These are phyloP conservation scores for Chlorospingus semifuscus DNA, from an alignment of 2,797 vertebrate genomes.

Conservation along the genomic window DNA sequence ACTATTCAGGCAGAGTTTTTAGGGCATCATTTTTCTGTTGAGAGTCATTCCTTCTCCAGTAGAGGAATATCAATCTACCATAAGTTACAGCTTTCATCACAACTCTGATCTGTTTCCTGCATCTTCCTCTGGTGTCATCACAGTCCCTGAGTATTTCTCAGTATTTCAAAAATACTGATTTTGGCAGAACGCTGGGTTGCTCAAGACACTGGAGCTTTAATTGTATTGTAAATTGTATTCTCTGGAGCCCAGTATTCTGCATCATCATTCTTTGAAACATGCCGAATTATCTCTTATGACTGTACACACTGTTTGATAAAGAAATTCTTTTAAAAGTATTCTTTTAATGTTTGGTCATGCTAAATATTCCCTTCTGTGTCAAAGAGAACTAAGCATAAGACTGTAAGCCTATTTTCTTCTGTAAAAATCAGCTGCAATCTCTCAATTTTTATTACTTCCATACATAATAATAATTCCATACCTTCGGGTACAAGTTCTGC, in stretches of 20 bases:
- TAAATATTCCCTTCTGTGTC: background rate
- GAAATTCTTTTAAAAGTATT: background rate
- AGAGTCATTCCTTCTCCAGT: slow-evolving; percentile 1
- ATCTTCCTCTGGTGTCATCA: slow-evolving; percentile 4
- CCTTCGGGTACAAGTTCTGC: background rate
- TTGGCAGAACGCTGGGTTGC: background rate
- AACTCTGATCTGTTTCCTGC: slow-evolving; percentile 12
- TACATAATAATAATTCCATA: background rate
- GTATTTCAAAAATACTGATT: slow-evolving; percentile 17
- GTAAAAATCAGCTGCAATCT: background rate
- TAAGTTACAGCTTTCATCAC: slow-evolving; percentile 20
- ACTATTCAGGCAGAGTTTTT: background rate
- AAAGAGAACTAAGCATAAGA: background rate
- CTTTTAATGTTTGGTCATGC: slow-evolving; percentile 16
- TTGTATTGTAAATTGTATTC: slow-evolving; percentile 22
- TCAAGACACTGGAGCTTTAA: slow-evolving; percentile 14
- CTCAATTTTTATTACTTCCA: background rate
- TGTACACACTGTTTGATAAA: background rate
- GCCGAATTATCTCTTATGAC: background rate
- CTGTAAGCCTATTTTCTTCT: background rate
- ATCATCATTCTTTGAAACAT: background rate
- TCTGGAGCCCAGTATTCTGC: background rate
- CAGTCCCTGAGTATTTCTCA: background rate
- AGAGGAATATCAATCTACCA: background rate
- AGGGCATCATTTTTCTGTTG: slow-evolving; percentile 26